Base-by-base conservation (phyloP, 2,797 vertebrate species). In the Pseudomugil gertrudae region DNA sequence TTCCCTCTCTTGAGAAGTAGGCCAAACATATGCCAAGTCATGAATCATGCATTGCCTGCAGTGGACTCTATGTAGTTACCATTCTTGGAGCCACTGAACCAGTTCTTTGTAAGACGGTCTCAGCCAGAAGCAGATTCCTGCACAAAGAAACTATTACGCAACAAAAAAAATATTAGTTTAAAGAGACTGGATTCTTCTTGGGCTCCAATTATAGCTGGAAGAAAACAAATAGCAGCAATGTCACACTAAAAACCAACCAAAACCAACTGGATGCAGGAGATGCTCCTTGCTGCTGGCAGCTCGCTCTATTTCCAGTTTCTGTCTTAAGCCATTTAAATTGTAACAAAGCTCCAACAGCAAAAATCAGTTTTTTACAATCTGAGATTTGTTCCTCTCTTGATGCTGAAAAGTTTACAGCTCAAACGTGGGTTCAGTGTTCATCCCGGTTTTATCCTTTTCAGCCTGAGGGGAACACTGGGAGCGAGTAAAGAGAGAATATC, bases 21-120 rank as follows among this genome's bases (percentile, higher is more conserved):
- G 75, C 81, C 72, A 84, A 81, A 79, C 72, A 73, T 74, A 66
- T 36, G 35, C 62, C 57, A 67, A 60, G 56, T 61, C 65, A 82
- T 83, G 30, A 82, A 83, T 88, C 68, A 81, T 69, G 53, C 50
- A 80, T 43, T n/a, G 57, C 14, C 69, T 76, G 63, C 64, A 52
- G 63, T 48, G 65, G 59, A 74, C 58, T 69, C 36, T 66, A 55
- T 36, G 56, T 43, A 38, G 51, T 62, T 68, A 61, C 32, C 14
- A 27, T 53, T 66, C 59, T 50, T 54, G 52, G 59, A 62, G 55
- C 66, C 66, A 57, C 26, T 62, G 19, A 63, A 55, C 76, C 58
- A 57, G 45, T 45, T 57, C 60, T 29, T 1, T 61, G 14, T 35
- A 48, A 53, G 43, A 73, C 51, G 47, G 63, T 67, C 65, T 74